phyloP scores from a whole-genome alignment of 2,113 vertebrate species.

The Phalacrocorax brasilianus region DNA sequence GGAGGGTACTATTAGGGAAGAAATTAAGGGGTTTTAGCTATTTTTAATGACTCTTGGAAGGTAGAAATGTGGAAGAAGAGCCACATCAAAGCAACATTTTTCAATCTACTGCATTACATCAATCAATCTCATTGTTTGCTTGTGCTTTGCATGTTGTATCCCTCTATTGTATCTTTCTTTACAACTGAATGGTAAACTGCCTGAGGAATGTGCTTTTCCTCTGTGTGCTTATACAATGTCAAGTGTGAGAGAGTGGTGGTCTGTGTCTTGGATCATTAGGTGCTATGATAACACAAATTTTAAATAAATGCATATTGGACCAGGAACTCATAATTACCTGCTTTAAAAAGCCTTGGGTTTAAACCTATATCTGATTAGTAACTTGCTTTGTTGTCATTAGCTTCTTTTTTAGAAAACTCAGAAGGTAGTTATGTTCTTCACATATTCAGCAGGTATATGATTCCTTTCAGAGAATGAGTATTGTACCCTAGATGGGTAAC shows the following conservation, averaged over 20 bases:
- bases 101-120: not conserved
- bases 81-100: not conserved
- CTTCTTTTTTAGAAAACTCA: not conserved
- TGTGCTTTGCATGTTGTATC: not conserved
- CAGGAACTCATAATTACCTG: not conserved
- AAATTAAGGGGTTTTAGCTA: not conserved
- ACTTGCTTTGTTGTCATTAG: conserved; percentile 21
- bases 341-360: not conserved
- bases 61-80: not conserved
- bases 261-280: not conserved
- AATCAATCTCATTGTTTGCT: not conserved
- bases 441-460: not conserved
- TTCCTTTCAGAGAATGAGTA: not conserved
- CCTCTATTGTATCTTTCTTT: not conserved
- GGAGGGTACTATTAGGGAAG: not conserved
- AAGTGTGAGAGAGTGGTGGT: not conserved
- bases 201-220: not conserved
- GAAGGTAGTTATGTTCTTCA: not conserved
- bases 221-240: not conserved
- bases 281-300: not conserved
- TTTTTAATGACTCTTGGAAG: not conserved
- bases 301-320: not conserved
- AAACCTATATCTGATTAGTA: not conserved
- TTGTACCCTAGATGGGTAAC: not conserved
- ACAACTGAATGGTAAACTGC: not conserved